A percentile compares a stretch with the other conserved stretches of the same genome.
Conservation (phyloP, 2,797 vertebrate species). For the Salarias fasciatus region DNA sequence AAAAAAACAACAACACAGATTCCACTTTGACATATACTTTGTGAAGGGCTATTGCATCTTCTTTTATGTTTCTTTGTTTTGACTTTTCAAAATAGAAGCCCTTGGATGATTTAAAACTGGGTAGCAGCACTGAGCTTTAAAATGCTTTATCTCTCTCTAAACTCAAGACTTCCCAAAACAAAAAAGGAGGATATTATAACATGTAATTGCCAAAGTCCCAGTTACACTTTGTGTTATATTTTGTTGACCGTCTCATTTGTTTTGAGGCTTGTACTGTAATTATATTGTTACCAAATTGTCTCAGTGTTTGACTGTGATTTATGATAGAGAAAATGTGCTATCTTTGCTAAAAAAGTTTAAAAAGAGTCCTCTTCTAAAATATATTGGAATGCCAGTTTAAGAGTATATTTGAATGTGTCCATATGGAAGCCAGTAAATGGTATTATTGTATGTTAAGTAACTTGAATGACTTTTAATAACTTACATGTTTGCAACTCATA, state of each 20-base stretch:
- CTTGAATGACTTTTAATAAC: conserved; percentile 98
- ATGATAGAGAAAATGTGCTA: conserved; percentile 81
- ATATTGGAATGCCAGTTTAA: conserved; percentile 87
- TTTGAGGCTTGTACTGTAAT: conserved; percentile 79
- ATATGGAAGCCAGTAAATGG: conserved; percentile 89
- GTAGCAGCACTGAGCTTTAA: conserved; percentile 84
- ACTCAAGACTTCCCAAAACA: conserved; percentile 58
- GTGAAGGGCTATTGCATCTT: conserved; percentile 84
- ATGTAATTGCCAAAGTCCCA: conserved; percentile 84
- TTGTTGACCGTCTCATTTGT: conserved; percentile 59
- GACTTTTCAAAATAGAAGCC: conserved; percentile 68
- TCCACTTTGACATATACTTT: conserved; percentile 68
- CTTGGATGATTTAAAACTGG: conserved; percentile 71
- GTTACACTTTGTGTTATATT: conserved; percentile 70
- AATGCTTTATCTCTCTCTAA: conserved; percentile 57
- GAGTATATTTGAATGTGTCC: conserved; percentile 92
- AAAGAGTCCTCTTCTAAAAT: conserved; percentile 76
- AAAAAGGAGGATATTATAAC: conserved; percentile 42
- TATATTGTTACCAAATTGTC: conserved; percentile 82
- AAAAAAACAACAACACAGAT: conserved; percentile 39
- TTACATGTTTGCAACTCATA: conserved; percentile 96
- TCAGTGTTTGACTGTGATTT: conserved; percentile 80
- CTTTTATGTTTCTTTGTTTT: conserved; percentile 79
- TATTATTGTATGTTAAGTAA: conserved; percentile 94
- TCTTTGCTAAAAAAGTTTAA: conserved; percentile 78